Conservation (phyloP, 2,888 invertebrate species). For the Dicyrtomina minuta region DNA sequence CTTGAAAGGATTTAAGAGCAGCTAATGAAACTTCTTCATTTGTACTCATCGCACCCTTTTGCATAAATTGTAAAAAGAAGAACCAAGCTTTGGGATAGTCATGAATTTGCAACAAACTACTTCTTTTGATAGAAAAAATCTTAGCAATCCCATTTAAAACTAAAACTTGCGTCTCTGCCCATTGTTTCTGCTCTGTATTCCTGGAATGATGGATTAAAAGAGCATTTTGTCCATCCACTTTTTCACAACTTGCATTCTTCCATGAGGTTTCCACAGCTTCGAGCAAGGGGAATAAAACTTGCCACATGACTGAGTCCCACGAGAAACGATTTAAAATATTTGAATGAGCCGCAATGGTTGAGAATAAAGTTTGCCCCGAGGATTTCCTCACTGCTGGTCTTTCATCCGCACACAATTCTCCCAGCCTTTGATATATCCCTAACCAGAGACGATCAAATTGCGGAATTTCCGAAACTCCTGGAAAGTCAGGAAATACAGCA, state of each 20-base stretch:
- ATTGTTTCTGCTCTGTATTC: slow-evolving; percentile 98
- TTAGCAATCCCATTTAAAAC: slow-evolving; percentile 88
- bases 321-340: slow-evolving; percentile 80
- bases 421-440: slow-evolving; percentile 85
- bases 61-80: slow-evolving; percentile 87
- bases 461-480: slow-evolving; percentile 78
- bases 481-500: slow-evolving; percentile 79
- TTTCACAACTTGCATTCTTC: slow-evolving; percentile 62
- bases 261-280: slow-evolving; percentile 77
- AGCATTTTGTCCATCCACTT: slow-evolving; percentile 87
- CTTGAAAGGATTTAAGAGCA: slow-evolving; percentile 94
- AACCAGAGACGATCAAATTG: slow-evolving; percentile 94
- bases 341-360: slow-evolving; percentile 95
- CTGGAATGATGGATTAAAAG: slow-evolving; percentile 97
- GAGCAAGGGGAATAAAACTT: slow-evolving; percentile 90
- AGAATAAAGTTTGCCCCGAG: slow-evolving; percentile 95
- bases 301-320: slow-evolving; percentile 93
- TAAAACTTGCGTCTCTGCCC: slow-evolving; percentile 96
- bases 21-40: slow-evolving; percentile 95
- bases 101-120: slow-evolving; percentile 76
- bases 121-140: slow-evolving; percentile 88
- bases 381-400: slow-evolving; percentile 96
- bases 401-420: slow-evolving; percentile 89
- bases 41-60: slow-evolving; percentile 84
- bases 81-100: slow-evolving; percentile 95